These are phyloP conservation scores for Cephalopachus bancanus DNA, from an alignment of 2,797 vertebrate genomes.

Conservation along the genomic window DNA sequence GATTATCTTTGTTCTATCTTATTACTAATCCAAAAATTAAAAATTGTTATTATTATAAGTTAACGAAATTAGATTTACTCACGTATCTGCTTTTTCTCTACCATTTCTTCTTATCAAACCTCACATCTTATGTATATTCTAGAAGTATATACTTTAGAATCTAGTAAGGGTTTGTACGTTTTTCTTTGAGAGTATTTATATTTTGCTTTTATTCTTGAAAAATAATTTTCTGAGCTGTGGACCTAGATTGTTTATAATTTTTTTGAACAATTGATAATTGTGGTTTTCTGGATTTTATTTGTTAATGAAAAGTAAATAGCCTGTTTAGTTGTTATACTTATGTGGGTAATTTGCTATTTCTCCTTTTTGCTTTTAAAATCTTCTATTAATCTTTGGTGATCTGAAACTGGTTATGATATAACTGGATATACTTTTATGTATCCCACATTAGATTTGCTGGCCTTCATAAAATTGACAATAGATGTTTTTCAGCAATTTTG, in stretches of 20 bases:
- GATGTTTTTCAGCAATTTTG: not conserved
- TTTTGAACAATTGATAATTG: not conserved
- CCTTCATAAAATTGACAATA: not conserved
- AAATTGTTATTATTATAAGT: constrained; percentile 3
- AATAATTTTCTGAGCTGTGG: not conserved
- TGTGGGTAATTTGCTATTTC: not conserved
- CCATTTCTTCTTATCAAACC: not conserved
- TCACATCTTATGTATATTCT: not conserved
- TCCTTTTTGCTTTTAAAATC: not conserved
- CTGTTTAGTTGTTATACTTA: not conserved
- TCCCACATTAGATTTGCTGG: not conserved
- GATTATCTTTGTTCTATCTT: not conserved
- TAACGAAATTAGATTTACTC: not conserved
- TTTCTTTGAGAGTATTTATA: not conserved
- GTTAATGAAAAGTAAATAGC: not conserved
- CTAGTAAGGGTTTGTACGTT: not conserved
- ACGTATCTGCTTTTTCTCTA: not conserved
- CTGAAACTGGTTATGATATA: not conserved
- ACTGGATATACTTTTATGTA: not conserved
- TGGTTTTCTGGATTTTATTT: not conserved
- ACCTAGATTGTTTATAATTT: not conserved
- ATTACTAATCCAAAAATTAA: not conserved
- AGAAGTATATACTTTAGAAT: not conserved
- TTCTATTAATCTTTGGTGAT: not conserved
- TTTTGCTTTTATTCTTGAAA: constrained; percentile 23